Evolutionary conservation across 2,797 vertebrate genomes (phyloP).

Genomic region (Sebastes trivittatus): DNA sequence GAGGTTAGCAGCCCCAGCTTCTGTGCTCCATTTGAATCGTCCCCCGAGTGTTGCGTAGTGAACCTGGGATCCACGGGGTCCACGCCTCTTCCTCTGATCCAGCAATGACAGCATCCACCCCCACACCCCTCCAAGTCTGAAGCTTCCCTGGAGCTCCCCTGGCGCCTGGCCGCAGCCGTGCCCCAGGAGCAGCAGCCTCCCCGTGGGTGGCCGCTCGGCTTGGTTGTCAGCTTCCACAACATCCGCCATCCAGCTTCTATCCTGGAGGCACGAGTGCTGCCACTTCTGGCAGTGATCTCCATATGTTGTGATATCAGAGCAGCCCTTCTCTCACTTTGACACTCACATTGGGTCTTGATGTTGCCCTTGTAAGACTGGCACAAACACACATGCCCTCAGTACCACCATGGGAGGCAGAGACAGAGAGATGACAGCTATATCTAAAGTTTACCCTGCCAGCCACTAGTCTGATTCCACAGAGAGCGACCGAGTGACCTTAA

Average conservation of each 20-base stretch:
- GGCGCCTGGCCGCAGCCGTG: slow-evolving; percentile 61
- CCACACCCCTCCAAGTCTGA: slow-evolving; percentile 43
- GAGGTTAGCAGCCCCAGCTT: slow-evolving; percentile 49
- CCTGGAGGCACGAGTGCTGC: slow-evolving; percentile 44
- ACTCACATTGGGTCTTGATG: slow-evolving; percentile 47
- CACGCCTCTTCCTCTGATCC: slow-evolving; percentile 76
- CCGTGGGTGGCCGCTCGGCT: slow-evolving; percentile 52
- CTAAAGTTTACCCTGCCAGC: slow-evolving; percentile 56
- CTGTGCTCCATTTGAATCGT: slow-evolving; percentile 39
- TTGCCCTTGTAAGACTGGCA: slow-evolving; percentile 70
- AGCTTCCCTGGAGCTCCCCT: slow-evolving; percentile 51
- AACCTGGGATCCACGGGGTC: slow-evolving; percentile 66
- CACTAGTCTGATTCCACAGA: slow-evolving; percentile 48
- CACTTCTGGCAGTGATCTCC: slow-evolving; percentile 61
- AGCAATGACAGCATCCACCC: slow-evolving; percentile 75
- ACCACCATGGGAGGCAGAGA: slow-evolving; percentile 61
- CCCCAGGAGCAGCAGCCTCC: slow-evolving; percentile 66
- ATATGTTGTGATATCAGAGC: slow-evolving; percentile 55
- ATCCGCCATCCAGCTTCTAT: slow-evolving; percentile 44
- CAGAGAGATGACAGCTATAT: slow-evolving; percentile 71
- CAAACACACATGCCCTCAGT: slow-evolving; percentile 62
- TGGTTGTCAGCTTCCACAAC: slow-evolving; percentile 57
- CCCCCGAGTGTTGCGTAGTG: slow-evolving; percentile 59
- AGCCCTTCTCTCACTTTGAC: slow-evolving; percentile 54
- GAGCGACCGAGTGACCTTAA: slow-evolving; percentile 48